Conservation (phyloP, 2,113 vertebrate genomes). For the Atrichornis clamosus region DNA sequence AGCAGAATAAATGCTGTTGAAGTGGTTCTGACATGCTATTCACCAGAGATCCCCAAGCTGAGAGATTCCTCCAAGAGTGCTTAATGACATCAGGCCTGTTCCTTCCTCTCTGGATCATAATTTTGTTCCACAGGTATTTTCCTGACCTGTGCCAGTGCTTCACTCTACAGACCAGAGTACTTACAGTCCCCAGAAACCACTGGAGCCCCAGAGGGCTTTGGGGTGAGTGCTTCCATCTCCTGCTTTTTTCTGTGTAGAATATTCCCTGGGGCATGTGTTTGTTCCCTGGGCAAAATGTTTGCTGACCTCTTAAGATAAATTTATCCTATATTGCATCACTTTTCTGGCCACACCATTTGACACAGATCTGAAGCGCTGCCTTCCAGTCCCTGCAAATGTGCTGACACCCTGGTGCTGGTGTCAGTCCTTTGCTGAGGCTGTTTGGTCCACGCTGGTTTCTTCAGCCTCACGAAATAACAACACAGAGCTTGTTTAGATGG, state of each 20-base stretch:
- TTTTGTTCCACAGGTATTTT: slow-evolving; percentile 81
- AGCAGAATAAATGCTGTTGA: neutral
- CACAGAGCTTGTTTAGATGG: neutral
- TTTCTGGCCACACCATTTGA: neutral
- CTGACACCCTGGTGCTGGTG: neutral
- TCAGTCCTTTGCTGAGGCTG: fast-evolving
- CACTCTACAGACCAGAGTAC: slow-evolving; percentile 41
- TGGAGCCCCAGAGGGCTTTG: slow-evolving; percentile 43
- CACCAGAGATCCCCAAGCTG: slow-evolving; percentile 50
- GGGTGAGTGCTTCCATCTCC: neutral
- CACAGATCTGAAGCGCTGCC: neutral
- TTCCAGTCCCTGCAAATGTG: neutral
- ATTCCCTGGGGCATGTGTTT: fast-evolving
- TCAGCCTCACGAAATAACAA: neutral
- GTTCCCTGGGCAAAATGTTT: neutral
- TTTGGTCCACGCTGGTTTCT: neutral
- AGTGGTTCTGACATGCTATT: neutral
- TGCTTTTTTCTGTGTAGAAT: neutral
- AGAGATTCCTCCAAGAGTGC: neutral
- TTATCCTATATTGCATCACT: neutral
- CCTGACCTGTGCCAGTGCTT: slow-evolving; percentile 66
- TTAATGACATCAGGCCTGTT: neutral
- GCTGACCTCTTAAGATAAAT: neutral
- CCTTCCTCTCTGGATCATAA: slow-evolving; percentile 27
- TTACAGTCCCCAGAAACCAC: slow-evolving; percentile 43